Percentiles rank a stretch among this genome's conserved stretches.
phyloP scores from a whole-genome alignment of 2,797 vertebrate genomes.

The Synaphobranchus kaupii region DNA sequence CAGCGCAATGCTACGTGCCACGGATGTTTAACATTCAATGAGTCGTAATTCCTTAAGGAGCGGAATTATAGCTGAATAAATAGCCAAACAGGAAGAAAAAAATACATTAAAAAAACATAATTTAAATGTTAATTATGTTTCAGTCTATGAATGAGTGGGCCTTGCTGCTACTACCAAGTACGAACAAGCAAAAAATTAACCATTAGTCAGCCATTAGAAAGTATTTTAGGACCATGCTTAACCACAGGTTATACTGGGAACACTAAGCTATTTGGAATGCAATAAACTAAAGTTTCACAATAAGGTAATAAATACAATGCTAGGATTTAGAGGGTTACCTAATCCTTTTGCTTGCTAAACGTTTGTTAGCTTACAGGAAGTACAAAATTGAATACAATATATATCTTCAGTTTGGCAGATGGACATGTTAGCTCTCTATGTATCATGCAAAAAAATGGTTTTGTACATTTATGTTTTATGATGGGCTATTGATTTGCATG shows the following conservation, averaged over 20 bases:
- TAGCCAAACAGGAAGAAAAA: neutral
- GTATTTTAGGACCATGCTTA: no score
- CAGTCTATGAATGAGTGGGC: neutral
- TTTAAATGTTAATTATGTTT: constrained; percentile 1
- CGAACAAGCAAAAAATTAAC: neutral
- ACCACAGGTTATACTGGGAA: no score
- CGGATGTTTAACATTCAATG: neutral
- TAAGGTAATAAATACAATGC: no score
- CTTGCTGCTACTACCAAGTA: neutral
- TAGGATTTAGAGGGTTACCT: no score
- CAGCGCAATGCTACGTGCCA: neutral
- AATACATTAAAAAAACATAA: neutral
- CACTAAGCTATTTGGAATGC: no score
- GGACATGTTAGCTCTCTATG: neutral
- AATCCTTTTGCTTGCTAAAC: no score
- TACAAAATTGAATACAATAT: no score
- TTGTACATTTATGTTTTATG: neutral
- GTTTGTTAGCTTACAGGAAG: no score
- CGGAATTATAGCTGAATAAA: neutral
- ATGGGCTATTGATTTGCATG: neutral
- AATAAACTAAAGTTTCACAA: no score
- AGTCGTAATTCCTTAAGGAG: neutral
- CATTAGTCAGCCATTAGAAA: neutral
- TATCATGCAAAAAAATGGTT: neutral
- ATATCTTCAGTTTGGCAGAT: neutral